These are phyloP conservation scores for Seison nebaliae DNA, from an alignment of 1,140 invertebrate species.

Conservation along the genomic window DNA sequence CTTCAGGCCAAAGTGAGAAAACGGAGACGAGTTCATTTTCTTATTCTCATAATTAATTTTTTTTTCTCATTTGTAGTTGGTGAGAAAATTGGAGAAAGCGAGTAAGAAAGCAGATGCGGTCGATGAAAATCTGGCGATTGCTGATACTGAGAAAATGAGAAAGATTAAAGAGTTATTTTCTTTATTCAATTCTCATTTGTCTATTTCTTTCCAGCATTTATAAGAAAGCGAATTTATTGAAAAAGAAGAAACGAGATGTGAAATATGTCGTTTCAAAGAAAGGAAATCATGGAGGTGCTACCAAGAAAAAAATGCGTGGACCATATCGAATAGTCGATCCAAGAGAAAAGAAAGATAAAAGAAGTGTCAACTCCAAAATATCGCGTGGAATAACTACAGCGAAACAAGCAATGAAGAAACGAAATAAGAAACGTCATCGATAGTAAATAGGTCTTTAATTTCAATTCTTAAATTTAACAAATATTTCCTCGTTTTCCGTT, in stretches of 20 bases:
- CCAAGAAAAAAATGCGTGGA: conserved; percentile 53
- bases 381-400: too few relatives aligned
- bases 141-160: conserved; percentile 63
- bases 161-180: conserved; percentile 45
- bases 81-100: conserved; percentile 59
- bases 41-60: conserved; percentile 1
- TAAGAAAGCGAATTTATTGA: conserved; percentile 51
- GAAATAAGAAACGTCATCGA: too few relatives aligned
- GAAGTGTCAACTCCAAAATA: too few relatives aligned
- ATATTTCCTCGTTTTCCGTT: too few relatives aligned
- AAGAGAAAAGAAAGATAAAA: conserved; percentile 85
- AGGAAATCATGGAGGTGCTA: conserved; percentile 35
- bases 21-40: conserved; percentile 45
- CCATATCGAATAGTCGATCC: conserved; percentile 74
- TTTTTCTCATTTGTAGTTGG: conserved; percentile 17
- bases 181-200: conserved; percentile 8
- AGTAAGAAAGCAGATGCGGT: conserved; percentile 77
- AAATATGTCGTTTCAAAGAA: conserved; percentile 84
- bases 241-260: conserved; percentile 47
- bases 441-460: too few relatives aligned
- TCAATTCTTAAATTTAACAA: too few relatives aligned
- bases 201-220: conserved; percentile 42
- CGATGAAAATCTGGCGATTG: conserved; percentile 60
- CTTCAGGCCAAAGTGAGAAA: conserved; percentile 89
- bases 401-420: too few relatives aligned